Conservation (phyloP, 2,113 vertebrate species). For the Arothron firmamentum region DNA sequence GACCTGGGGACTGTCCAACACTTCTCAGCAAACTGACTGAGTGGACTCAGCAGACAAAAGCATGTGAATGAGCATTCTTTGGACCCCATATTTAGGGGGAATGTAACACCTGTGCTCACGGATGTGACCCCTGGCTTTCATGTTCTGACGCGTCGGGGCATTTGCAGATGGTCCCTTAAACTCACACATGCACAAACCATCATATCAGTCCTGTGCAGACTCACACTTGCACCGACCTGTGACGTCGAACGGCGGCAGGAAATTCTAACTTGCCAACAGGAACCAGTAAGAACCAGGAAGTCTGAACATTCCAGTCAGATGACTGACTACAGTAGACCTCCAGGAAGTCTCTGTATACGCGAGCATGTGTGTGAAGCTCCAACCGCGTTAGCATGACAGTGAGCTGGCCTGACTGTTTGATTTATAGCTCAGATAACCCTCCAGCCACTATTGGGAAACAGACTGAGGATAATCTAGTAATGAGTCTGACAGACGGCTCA, state of each 20-base stretch:
- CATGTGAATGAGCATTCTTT: slow-evolving; percentile 31
- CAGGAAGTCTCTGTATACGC: no score
- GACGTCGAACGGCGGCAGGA: slow-evolving; percentile 24
- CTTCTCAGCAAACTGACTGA: no score
- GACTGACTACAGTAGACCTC: not conserved
- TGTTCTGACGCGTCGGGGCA: no score
- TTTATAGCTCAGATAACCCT: not conserved
- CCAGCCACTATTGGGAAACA: not conserved
- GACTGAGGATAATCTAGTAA: slow-evolving; percentile 13
- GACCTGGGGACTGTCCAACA: no score
- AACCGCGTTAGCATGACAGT: no score
- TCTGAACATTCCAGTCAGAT: slow-evolving; percentile 14
- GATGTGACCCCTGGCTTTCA: no score
- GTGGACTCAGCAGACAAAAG: not conserved
- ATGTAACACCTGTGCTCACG: slow-evolving; percentile 27
- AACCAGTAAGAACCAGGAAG: slow-evolving; percentile 36
- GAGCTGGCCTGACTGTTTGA: no score
- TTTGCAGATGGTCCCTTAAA: no score
- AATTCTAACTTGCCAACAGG: slow-evolving; percentile 4
- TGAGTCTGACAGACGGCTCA: not conserved
- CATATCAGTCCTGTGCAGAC: no score
- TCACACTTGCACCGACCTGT: not conserved
- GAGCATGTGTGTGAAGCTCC: no score
- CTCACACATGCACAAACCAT: no score
- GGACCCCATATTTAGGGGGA: slow-evolving; percentile 35